Evolutionary conservation across 2,888 invertebrate species (phyloP).

Genomic region (Macroteleia sp.): DNA sequence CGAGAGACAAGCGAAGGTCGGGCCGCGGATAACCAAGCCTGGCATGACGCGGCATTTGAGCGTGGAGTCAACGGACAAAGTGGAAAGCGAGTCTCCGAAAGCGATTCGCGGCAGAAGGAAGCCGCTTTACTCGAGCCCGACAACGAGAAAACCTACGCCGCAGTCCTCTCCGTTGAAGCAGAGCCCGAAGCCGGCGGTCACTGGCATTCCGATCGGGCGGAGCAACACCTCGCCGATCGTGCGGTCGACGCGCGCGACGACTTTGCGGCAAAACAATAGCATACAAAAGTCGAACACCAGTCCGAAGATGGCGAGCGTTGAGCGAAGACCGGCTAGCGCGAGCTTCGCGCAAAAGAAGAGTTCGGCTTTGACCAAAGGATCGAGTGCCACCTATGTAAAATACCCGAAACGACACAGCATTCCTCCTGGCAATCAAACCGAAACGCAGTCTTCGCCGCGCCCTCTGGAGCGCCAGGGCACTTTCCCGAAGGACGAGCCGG

Average conservation of each 20-base stretch:
- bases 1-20: conserved; percentile 70
- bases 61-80: conserved; percentile 74
- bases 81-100: conserved; percentile 84
- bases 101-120: conserved; percentile 88
- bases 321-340: conserved; percentile 67
- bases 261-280: conserved; percentile 77
- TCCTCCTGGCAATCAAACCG: conserved; percentile 63
- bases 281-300: conserved; percentile 71
- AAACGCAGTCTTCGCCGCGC: conserved; percentile 69
- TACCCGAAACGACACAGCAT: conserved; percentile 75
- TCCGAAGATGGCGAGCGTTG: conserved; percentile 72
- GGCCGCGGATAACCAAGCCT: conserved; percentile 85
- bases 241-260: conserved; percentile 77
- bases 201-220: conserved; percentile 77
- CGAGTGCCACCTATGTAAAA: conserved; percentile 74
- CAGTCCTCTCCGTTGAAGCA: conserved; percentile 79
- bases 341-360: conserved; percentile 72
- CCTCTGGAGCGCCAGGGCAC: conserved; percentile 93
- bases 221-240: conserved; percentile 80
- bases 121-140: conserved; percentile 86
- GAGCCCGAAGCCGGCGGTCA: conserved; percentile 46
- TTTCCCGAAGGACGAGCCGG: conserved; percentile 93
- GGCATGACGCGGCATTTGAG: conserved; percentile 75
- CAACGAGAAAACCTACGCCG: conserved; percentile 77
- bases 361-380: conserved; percentile 76